These are phyloP conservation scores for Noctua janthina DNA, from an alignment of 2,888 invertebrate species.

Conservation along the genomic window DNA sequence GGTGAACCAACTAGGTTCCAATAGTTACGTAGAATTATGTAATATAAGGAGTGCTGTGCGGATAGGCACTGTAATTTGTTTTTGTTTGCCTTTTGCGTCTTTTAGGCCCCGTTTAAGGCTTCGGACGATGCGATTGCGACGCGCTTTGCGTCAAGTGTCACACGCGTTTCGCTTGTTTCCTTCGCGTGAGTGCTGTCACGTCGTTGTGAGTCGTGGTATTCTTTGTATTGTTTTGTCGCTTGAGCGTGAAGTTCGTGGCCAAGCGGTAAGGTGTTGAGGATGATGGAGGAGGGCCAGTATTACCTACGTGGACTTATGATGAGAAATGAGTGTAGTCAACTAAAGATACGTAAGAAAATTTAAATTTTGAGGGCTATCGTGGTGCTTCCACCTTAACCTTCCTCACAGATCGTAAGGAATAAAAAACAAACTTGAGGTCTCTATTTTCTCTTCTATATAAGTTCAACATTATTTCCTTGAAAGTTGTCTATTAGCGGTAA, in stretches of 20 bases:
- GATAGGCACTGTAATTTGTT: not conserved
- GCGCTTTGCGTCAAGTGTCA: not conserved
- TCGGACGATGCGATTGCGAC: not conserved
- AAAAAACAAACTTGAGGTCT: not conserved
- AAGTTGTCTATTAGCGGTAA: constrained; percentile 38
- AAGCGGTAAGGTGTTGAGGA: not conserved
- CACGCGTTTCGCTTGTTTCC: not conserved
- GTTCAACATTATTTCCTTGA: constrained; percentile 12
- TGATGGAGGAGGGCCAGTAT: not conserved
- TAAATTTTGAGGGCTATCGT: too few species aligned
- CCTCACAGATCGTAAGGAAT: not conserved
- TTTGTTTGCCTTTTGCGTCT: not conserved
- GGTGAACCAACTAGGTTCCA: not conserved
- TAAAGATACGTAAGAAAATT: too few species aligned
- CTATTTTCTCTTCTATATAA: not conserved
- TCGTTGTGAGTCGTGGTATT: not conserved
- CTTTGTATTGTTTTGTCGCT: not conserved
- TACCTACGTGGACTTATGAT: not conserved
- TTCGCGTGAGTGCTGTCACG: not conserved
- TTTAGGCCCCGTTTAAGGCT: not conserved
- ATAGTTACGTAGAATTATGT: constrained; percentile 41
- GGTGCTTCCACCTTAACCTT: not conserved
- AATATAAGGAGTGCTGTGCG: not conserved
- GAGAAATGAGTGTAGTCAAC: not conserved
- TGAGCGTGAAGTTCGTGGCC: not conserved